These are phyloP conservation scores for Hyperopisus bebe DNA, from an alignment of 2,113 vertebrate species.

Conservation along the genomic window DNA sequence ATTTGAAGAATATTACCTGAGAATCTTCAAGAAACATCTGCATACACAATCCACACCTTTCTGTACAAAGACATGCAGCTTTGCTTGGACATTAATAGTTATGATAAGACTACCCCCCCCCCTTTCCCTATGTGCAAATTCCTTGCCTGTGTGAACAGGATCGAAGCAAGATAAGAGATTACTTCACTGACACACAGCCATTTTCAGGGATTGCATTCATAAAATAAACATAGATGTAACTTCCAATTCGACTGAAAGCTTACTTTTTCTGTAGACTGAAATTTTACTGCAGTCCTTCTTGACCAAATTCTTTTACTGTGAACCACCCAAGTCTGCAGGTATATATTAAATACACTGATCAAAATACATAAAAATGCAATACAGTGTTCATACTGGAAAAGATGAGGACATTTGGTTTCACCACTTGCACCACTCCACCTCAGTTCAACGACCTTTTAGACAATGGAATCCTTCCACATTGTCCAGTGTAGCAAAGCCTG, in stretches of 20 bases:
- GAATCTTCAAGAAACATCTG: background rate
- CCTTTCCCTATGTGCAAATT: background rate
- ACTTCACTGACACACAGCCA: background rate
- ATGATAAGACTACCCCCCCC: background rate
- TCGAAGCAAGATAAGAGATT: background rate
- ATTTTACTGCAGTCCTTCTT: background rate
- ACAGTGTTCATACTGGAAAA: background rate
- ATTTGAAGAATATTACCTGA: background rate
- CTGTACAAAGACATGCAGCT: background rate
- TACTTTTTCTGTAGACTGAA: background rate
- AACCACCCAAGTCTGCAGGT: background rate
- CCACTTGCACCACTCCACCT: background rate
- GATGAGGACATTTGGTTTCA: background rate
- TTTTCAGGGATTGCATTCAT: background rate
- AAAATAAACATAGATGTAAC: background rate
- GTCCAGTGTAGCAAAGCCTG: background rate
- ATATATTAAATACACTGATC: background rate
- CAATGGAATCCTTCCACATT: background rate
- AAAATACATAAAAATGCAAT: background rate
- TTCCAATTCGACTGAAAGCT: background rate
- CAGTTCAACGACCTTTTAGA: background rate
- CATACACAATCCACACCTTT: background rate
- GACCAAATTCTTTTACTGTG: background rate
- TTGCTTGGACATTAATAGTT: background rate
- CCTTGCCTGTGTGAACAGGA: background rate